These are phyloP conservation scores for Xiphorhynchus elegans DNA, from an alignment of 2,113 vertebrate species.

Conservation along the genomic window DNA sequence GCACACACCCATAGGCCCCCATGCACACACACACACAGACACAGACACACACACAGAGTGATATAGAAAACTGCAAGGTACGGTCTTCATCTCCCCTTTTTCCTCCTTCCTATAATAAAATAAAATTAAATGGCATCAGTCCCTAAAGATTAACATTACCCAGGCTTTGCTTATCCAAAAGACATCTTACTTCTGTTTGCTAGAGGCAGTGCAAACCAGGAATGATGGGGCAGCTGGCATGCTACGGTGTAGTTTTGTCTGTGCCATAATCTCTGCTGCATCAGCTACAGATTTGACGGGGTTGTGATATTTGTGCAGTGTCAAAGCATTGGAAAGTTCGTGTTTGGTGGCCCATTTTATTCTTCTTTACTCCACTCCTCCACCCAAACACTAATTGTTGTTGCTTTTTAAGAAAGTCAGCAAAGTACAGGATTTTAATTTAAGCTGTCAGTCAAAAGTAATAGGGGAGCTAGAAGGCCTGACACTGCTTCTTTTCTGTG, in stretches of 20 bases:
- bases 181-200: not conserved
- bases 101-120: not conserved
- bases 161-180: not conserved
- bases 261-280: not conserved
- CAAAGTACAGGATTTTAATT: conserved; percentile 26
- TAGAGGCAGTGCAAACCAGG: not conserved
- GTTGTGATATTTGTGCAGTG: rapidly evolving
- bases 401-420: conserved; percentile 5
- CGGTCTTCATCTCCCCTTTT: not conserved
- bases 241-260: rapidly evolving
- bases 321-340: not conserved
- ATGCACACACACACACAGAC: rapidly evolving
- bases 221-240: not conserved
- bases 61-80: not conserved
- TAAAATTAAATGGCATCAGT: not conserved
- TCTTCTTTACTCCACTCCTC: not conserved
- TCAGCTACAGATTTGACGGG: not conserved
- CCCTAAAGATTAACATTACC: not conserved
- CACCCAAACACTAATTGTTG: not conserved
- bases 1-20: not conserved
- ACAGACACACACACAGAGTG: not conserved
- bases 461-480: not conserved
- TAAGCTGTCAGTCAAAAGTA: conserved; percentile 23
- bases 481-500: not conserved
- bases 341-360: not conserved